These are phyloP conservation scores for Meiosimyza decipiens DNA, from an alignment of 2,888 invertebrate genomes.

Conservation along the genomic window DNA sequence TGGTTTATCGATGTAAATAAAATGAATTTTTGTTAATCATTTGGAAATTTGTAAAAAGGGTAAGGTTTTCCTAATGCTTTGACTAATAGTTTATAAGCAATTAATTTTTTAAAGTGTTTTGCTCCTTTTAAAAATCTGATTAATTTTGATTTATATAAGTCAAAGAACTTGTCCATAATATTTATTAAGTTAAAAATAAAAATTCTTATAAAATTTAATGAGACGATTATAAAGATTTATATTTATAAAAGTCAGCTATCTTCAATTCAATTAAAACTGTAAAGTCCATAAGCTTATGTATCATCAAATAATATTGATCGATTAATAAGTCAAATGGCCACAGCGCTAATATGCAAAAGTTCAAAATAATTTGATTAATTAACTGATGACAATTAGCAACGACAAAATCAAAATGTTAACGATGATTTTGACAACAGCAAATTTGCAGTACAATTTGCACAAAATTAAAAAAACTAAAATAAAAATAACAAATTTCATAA, in stretches of 20 bases:
- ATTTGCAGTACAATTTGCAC: neutral
- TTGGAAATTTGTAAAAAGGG: no score
- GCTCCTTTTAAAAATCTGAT: no score
- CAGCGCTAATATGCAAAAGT: neutral
- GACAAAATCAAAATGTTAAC: constrained; percentile 5
- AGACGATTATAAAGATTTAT: no score
- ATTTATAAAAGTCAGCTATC: no score
- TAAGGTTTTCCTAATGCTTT: no score
- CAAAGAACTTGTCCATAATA: neutral
- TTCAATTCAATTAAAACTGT: constrained; percentile 8
- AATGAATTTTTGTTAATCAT: no score
- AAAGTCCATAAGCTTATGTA: constrained; percentile 37
- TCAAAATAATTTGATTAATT: constrained; percentile 5
- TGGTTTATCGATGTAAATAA: no score
- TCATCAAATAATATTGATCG: constrained; percentile 36
- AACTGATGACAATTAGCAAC: neutral
- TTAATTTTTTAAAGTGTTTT: no score
- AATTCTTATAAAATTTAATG: no score
- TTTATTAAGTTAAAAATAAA: neutral
- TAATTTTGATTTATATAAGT: constrained; percentile 3
- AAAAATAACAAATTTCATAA: constrained; percentile 1
- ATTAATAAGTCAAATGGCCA: neutral
- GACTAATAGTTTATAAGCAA: no score
- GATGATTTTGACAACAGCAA: neutral
- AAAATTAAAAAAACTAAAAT: neutral